Percentiles rank a stretch among this genome's conserved stretches.
These are phyloP conservation scores for Pyrocoelia pectoralis DNA, from an alignment of 2,888 invertebrate species.

Conservation along the genomic window DNA sequence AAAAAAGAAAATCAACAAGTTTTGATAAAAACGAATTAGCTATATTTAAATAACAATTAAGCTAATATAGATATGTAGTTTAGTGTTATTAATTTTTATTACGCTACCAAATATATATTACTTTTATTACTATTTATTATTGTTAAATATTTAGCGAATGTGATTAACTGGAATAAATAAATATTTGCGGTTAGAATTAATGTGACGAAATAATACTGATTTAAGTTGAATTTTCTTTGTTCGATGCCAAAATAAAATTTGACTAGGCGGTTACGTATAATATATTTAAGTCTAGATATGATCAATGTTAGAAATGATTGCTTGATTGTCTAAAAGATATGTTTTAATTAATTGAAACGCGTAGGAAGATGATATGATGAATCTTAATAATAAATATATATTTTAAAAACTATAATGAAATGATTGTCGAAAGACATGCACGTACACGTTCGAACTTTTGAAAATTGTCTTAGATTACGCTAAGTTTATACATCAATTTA, in stretches of 20 bases:
- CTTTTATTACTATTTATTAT: slow-evolving; percentile 25
- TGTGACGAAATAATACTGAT: slow-evolving; percentile 27
- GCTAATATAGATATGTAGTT: slow-evolving; percentile 42
- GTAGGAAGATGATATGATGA: slow-evolving; percentile 50
- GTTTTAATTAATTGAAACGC: slow-evolving; percentile 54
- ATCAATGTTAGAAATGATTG: too few relatives aligned
- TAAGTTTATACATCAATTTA: slow-evolving; percentile 25
- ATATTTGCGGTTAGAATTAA: slow-evolving; percentile 6
- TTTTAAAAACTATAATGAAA: slow-evolving; percentile 31
- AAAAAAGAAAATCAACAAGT: slow-evolving; percentile 11
- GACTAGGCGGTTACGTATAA: slow-evolving; percentile 29
- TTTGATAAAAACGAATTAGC: slow-evolving; percentile 20
- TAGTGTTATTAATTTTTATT: slow-evolving; percentile 43
- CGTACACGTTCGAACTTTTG: slow-evolving; percentile 17
- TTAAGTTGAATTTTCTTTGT: neutral
- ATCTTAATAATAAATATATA: slow-evolving; percentile 21
- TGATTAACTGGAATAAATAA: neutral
- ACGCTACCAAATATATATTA: slow-evolving; percentile 44
- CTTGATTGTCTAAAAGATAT: slow-evolving; percentile 47
- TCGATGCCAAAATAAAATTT: slow-evolving; percentile 1
- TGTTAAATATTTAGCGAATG: slow-evolving; percentile 6
- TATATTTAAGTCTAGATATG: too few relatives aligned
- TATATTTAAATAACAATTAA: slow-evolving; percentile 31
- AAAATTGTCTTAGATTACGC: neutral
- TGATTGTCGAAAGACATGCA: slow-evolving; percentile 34